Evolutionary conservation across 2,113 vertebrate species (phyloP).

Genomic region (Catagonus wagneri): DNA sequence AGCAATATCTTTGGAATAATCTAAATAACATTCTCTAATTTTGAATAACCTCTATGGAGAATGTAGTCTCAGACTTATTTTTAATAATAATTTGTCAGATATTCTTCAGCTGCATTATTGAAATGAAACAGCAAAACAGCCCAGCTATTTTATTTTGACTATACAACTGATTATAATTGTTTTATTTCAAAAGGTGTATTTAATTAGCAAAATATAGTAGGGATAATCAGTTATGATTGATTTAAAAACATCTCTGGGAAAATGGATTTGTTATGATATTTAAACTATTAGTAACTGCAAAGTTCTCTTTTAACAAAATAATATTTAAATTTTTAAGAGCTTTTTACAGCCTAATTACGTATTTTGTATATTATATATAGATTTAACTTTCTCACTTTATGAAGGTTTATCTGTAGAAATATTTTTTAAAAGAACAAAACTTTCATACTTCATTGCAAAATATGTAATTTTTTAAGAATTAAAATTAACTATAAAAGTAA

Average conservation of each 20-base stretch:
- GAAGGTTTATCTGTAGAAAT: no score
- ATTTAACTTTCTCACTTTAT: not conserved
- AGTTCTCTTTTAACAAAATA: not conserved
- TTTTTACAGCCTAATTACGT: conserved; percentile 25
- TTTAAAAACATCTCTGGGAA: not conserved
- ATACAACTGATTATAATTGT: conserved; percentile 31
- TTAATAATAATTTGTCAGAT: conserved; percentile 31
- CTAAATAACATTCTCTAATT: conserved; percentile 20
- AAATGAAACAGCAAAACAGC: conserved; percentile 1
- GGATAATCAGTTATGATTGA: not conserved
- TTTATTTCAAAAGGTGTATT: conserved; percentile 29
- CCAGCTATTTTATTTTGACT: conserved; percentile 7
- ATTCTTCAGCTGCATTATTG: not conserved
- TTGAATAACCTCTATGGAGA: not conserved
- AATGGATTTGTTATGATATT: not conserved
- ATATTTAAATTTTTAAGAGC: not conserved
- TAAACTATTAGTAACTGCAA: not conserved
- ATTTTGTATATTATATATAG: no score
- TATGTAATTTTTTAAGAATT: not conserved
- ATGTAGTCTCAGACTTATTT: not conserved
- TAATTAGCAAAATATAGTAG: conserved; percentile 22
- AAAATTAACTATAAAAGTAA: not conserved
- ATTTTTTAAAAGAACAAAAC: not conserved
- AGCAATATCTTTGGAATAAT: conserved; percentile 37
- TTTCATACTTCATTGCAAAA: not conserved